These are phyloP conservation scores for Notolepis coatsorum DNA, from an alignment of 2,797 vertebrate genomes.

Conservation along the genomic window DNA sequence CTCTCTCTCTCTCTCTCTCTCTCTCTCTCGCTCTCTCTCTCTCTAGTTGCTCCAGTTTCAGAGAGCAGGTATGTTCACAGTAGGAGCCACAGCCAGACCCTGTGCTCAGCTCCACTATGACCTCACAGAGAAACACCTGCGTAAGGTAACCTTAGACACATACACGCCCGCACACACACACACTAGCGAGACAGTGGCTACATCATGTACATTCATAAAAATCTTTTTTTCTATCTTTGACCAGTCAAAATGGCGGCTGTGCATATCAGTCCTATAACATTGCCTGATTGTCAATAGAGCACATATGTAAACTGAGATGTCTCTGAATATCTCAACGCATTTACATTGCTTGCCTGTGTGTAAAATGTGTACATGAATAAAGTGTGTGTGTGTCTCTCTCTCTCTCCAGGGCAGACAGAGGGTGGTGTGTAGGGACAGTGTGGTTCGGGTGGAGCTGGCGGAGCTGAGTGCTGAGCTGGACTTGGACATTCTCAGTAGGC, in stretches of 20 bases:
- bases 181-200: no score
- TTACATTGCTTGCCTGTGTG: background rate
- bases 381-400: constrained; percentile 2
- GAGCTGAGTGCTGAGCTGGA: constrained; percentile 88
- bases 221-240: no score
- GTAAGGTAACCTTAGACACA: constrained; percentile 65
- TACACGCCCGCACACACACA: background rate
- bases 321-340: no score
- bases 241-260: no score
- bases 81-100: constrained; percentile 83
- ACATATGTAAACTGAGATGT: no score
- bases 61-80: constrained; percentile 78
- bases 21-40: background rate
- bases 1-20: background rate
- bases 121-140: constrained; percentile 81
- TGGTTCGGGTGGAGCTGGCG: constrained; percentile 83
- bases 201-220: no score
- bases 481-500: constrained; percentile 86
- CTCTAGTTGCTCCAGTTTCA: constrained; percentile 87
- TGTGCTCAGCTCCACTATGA: constrained; percentile 89
- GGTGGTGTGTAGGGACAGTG: constrained; percentile 74
- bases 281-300: no score
- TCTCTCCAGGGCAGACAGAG: constrained; percentile 81
- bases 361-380: background rate
- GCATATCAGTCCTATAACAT: no score